Evolutionary conservation across 2,113 vertebrate species (phyloP).

Genomic region (Phoxinus phoxinus): DNA sequence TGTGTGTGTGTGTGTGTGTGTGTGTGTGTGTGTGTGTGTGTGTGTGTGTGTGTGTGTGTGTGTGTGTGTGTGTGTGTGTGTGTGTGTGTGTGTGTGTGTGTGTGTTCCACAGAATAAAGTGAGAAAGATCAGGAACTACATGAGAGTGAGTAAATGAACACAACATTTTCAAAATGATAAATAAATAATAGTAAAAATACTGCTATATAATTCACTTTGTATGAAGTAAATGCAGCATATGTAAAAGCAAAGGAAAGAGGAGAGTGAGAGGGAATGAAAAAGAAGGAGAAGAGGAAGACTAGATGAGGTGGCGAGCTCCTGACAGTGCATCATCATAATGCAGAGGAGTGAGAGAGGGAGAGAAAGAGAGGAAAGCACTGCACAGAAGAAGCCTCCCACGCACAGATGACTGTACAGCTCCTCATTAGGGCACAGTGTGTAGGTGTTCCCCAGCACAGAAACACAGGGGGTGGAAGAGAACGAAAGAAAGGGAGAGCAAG

Average conservation of each 20-base stretch:
- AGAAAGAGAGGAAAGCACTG: slow-evolving; percentile 53
- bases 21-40: too few relatives aligned
- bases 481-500: slow-evolving; percentile 28
- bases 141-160: background rate
- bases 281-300: background rate
- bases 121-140: too few relatives aligned
- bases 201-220: background rate
- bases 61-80: too few relatives aligned
- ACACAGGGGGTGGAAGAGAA: slow-evolving; percentile 43
- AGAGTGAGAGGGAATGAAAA: slow-evolving; percentile 25
- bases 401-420: slow-evolving; percentile 54
- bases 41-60: too few relatives aligned
- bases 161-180: background rate
- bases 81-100: too few relatives aligned
- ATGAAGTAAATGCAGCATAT: background rate
- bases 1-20: too few relatives aligned
- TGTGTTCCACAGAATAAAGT: too few relatives aligned
- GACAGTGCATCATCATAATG: slow-evolving; percentile 68
- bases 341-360: slow-evolving; percentile 55
- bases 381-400: slow-evolving; percentile 61
- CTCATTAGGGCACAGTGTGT: slow-evolving; percentile 63
- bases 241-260: slow-evolving; percentile 11
- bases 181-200: background rate
- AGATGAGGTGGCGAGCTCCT: slow-evolving; percentile 20
- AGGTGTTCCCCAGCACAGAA: slow-evolving; percentile 57